Percentiles rank a stretch among this genome's conserved stretches.
phyloP scores from a whole-genome alignment of 2,888 invertebrate genomes.

The Anoncus sp. region DNA sequence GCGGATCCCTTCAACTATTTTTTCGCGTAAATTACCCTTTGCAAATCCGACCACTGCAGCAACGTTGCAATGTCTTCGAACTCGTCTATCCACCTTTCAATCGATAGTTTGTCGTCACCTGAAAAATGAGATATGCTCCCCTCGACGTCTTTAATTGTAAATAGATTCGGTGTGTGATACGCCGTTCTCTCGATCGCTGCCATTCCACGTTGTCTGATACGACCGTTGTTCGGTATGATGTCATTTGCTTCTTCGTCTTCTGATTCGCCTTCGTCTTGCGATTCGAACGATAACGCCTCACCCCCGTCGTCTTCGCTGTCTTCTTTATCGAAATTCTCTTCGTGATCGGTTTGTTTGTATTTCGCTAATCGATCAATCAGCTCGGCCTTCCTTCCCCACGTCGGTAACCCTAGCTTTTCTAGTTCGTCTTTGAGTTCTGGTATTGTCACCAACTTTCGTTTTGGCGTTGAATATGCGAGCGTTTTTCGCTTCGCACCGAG shows the following conservation, averaged over 20 bases:
- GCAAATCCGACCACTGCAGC: slow-evolving; percentile 56
- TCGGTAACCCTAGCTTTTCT: background rate
- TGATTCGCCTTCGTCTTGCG: background rate
- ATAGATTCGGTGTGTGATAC: background rate
- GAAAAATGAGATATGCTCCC: slow-evolving; percentile 45
- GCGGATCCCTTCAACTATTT: slow-evolving; percentile 58
- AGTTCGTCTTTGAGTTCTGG: background rate
- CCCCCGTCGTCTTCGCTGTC: slow-evolving; percentile 49
- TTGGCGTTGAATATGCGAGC: background rate
- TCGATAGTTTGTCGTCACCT: slow-evolving; percentile 39
- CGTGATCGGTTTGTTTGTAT: background rate
- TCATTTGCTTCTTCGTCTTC: slow-evolving; percentile 3
- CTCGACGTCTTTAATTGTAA: slow-evolving; percentile 52
- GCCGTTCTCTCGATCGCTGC: background rate
- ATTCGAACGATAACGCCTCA: no score
- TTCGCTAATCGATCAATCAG: background rate
- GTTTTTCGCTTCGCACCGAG: background rate
- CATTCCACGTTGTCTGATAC: background rate
- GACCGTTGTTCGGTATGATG: background rate
- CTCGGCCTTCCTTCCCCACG: slow-evolving; percentile 12
- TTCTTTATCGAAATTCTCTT: slow-evolving; percentile 10
- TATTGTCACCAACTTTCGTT: background rate
- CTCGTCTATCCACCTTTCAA: slow-evolving; percentile 55
- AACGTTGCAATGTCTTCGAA: slow-evolving; percentile 64
- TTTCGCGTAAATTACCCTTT: slow-evolving; percentile 61